Conservation (phyloP, 2,888 invertebrate genomes). For the Acholoe squamosa region DNA sequence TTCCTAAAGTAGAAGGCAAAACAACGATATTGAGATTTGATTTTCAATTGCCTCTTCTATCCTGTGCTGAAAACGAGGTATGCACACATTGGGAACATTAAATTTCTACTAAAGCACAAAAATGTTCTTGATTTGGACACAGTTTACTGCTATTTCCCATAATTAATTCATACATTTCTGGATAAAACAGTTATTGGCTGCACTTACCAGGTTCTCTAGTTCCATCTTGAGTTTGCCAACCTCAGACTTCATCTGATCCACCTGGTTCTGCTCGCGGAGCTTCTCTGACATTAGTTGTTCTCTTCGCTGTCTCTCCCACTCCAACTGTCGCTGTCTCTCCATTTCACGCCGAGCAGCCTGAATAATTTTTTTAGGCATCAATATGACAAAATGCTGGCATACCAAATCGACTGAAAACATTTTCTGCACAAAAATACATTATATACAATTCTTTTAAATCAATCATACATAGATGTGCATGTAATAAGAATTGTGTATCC, state of each 20-base stretch:
- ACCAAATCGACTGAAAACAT: not conserved
- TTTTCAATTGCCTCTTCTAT: too few relatives aligned
- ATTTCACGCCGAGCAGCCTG: conserved; percentile 88
- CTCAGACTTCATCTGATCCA: conserved; percentile 78
- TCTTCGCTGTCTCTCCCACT: conserved; percentile 96
- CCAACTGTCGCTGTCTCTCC: conserved; percentile 96
- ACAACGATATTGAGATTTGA: too few relatives aligned
- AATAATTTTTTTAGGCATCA: not conserved
- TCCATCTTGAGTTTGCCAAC: conserved; percentile 79
- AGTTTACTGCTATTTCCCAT: too few relatives aligned
- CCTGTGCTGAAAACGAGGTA: too few relatives aligned
- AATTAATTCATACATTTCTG: too few relatives aligned
- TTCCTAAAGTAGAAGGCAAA: conserved; percentile 83
- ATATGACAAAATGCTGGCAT: not conserved
- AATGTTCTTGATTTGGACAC: too few relatives aligned
- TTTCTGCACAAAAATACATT: not conserved
- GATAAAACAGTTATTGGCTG: too few relatives aligned
- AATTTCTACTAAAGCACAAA: too few relatives aligned
- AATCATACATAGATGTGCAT: too few relatives aligned
- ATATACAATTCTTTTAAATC: too few relatives aligned
- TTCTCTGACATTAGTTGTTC: conserved; percentile 91
- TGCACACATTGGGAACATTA: too few relatives aligned
- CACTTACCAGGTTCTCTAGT: conserved; percentile 83
- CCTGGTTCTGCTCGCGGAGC: conserved; percentile 78
- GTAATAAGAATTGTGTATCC: too few relatives aligned